These are phyloP conservation scores for Sinopyrophorus schimmeli DNA, from an alignment of 2,888 invertebrate genomes.

Conservation along the genomic window DNA sequence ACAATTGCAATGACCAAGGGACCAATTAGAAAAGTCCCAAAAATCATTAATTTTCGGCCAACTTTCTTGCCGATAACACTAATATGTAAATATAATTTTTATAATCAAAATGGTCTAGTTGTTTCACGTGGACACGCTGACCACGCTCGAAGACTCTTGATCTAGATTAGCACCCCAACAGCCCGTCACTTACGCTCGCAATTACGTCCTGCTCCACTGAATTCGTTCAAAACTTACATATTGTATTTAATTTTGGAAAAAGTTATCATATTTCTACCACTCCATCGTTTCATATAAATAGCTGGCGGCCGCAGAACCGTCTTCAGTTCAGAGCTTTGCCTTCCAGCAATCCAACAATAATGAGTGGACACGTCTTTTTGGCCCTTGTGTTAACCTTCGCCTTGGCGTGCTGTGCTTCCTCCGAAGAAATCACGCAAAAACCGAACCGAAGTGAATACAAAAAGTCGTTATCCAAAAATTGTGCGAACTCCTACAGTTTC, in stretches of 20 bases:
- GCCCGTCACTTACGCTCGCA: slow-evolving; percentile 38
- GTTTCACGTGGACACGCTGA: too few relatives aligned
- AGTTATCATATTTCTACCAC: slow-evolving; percentile 34
- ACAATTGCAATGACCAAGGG: too few relatives aligned
- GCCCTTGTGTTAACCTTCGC: slow-evolving; percentile 23
- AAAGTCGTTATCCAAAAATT: slow-evolving; percentile 56
- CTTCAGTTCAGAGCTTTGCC: slow-evolving; percentile 26
- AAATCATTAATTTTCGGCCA: too few relatives aligned
- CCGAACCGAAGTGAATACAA: slow-evolving; percentile 46
- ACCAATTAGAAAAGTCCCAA: too few relatives aligned
- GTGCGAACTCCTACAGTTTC: slow-evolving; percentile 65
- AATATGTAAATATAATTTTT: too few relatives aligned
- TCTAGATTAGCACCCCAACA: slow-evolving; percentile 25
- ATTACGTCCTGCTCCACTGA: slow-evolving; percentile 56
- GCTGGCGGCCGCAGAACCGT: slow-evolving; percentile 8
- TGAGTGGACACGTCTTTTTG: slow-evolving; percentile 13
- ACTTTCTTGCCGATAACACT: too few relatives aligned
- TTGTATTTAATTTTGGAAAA: slow-evolving; percentile 39
- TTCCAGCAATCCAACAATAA: slow-evolving; percentile 19
- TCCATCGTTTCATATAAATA: slow-evolving; percentile 33
- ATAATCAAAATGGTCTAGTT: too few relatives aligned
- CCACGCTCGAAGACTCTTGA: too few relatives aligned
- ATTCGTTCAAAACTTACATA: slow-evolving; percentile 41
- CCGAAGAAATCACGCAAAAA: slow-evolving; percentile 26
- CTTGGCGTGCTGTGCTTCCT: slow-evolving; percentile 20